phyloP scores from a whole-genome alignment of 2,888 invertebrate genomes.

The Drosophila meridionalis region DNA sequence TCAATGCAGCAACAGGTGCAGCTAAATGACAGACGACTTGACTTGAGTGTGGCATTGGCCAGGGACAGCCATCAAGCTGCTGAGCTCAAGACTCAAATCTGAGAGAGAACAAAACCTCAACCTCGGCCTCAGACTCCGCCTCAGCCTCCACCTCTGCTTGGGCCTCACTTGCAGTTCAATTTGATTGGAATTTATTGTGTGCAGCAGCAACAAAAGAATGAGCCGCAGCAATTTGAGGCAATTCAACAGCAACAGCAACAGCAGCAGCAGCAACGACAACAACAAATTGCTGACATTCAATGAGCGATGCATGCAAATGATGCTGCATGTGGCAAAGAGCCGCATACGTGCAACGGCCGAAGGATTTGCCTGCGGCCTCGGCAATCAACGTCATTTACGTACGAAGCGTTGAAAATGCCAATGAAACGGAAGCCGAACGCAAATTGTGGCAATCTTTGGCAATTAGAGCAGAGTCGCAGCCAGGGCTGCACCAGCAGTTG shows the following conservation, averaged over 20 bases:
- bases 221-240: conserved; percentile 57
- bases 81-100: conserved; percentile 7
- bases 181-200: conserved; percentile 78
- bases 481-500: conserved; percentile 21
- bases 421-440: conserved; percentile 72
- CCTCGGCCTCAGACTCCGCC: neutral
- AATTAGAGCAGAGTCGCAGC: conserved; percentile 44
- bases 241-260: conserved; percentile 28
- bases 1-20: conserved; percentile 77
- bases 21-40: conserved; percentile 64
- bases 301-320: conserved; percentile 69
- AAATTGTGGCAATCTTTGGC: conserved; percentile 53
- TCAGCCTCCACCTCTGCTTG: neutral
- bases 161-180: conserved; percentile 47
- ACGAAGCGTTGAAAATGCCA: conserved; percentile 79
- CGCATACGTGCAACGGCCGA: conserved; percentile 2
- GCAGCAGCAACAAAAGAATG: conserved; percentile 46
- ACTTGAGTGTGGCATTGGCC: conserved; percentile 39
- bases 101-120: conserved; percentile 7
- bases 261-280: conserved; percentile 27
- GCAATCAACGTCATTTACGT: conserved; percentile 70
- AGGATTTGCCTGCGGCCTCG: conserved; percentile 47
- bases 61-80: conserved; percentile 34
- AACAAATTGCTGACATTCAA: conserved; percentile 67
- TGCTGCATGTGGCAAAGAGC: conserved; percentile 11